Percentiles rank a stretch among this genome's conserved stretches.
Conservation (phyloP, 2,797 vertebrate genomes). For the Gallinago nigripennis region DNA sequence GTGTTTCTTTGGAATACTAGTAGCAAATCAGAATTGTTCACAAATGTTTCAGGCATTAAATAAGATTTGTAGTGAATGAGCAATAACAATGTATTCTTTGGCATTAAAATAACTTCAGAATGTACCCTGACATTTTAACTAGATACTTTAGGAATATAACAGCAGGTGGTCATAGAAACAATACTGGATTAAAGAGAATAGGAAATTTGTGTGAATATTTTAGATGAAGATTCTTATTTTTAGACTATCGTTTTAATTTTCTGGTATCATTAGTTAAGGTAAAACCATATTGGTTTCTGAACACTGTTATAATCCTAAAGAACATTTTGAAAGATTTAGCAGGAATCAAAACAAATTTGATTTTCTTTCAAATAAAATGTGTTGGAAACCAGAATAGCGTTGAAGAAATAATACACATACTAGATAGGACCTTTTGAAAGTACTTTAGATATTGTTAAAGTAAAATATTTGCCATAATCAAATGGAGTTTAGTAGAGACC, state of each 20-base stretch:
- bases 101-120: background rate
- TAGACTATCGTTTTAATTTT: background rate
- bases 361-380: background rate
- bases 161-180: slow-evolving; percentile 33
- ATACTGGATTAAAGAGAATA: background rate
- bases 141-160: background rate
- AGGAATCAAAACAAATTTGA: background rate
- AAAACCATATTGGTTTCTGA: background rate
- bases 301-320: background rate
- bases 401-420: background rate
- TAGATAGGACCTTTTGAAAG: background rate
- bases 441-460: background rate
- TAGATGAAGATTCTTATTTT: background rate
- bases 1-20: background rate
- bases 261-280: background rate
- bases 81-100: background rate
- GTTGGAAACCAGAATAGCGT: background rate
- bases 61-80: background rate
- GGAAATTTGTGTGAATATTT: background rate
- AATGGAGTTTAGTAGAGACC: background rate
- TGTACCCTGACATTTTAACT: slow-evolving; percentile 4
- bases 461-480: background rate
- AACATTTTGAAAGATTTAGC: background rate
- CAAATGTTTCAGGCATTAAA: background rate
- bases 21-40: background rate